Base-by-base conservation (phyloP, 1,140 invertebrate genomes). In the Belonocnema kinseyi region DNA sequence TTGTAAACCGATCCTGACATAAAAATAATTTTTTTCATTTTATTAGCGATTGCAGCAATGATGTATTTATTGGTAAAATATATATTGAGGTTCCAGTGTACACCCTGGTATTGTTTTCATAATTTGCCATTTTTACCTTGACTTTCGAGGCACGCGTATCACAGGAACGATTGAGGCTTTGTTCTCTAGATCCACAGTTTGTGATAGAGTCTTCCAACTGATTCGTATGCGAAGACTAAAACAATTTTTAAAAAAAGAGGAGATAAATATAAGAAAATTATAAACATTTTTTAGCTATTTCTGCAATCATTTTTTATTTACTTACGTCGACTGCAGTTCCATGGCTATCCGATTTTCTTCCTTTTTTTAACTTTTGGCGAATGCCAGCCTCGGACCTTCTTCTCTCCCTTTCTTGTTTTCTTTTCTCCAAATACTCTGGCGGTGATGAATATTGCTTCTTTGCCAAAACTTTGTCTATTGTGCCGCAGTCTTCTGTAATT, bases 391-490 rank as follows among this genome's bases (percentile, higher is more conserved):
- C 95, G 0, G 94, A 94, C 88, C 94, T 95, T 74, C 95, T 89
- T 82, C 94, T 93, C 79, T 95, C 95, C 87, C 92, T 93, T 84
- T 94, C 95, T 79, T 94, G 92, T 88, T 95, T 93, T 54, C 95
- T 88, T 85, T 96, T 95, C 87, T 98, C 97, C 58, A 98, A 91
- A 89, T 98, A 98, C 80, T 98, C 96, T 4, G 88, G 88, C 2
- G 97, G 97, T 0, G 97, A 96, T n/a, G 95, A 96, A 76, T 96
- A 93, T 82, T 96, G 94, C 83, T 95, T 94, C 80, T 95, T 95
- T 82, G 94, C 93, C 2, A 93, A 94, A 10, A 85, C 88, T 72
- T 87, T 86, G n/a, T 89, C 89, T 10, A 75, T 73, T 6, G 81
- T 81, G n/a, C 88, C 70, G 58, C 86, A 82, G 74, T 89, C 88